A percentile compares a stretch with the other conserved stretches of the same genome.
These are phyloP conservation scores for Enhydra lutris DNA, from an alignment of 2,113 vertebrate species.

Conservation along the genomic window DNA sequence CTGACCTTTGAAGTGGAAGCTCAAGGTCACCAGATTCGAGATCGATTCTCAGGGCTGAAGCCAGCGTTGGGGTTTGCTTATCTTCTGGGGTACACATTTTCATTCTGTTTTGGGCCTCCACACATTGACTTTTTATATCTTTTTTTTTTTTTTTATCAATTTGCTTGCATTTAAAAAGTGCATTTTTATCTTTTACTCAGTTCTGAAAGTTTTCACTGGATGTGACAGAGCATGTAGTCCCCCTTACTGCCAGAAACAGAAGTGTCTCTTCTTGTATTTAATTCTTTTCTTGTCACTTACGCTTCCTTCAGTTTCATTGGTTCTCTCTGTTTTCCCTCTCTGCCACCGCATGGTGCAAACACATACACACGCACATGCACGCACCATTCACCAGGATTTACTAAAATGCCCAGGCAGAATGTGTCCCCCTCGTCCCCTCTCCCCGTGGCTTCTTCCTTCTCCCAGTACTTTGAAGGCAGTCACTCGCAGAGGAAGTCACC, in stretches of 20 bases:
- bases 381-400: background rate
- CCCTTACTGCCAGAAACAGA: background rate
- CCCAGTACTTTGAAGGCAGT: background rate
- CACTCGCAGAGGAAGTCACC: fast-evolving
- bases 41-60: background rate
- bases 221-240: background rate
- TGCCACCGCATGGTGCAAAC: background rate
- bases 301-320: background rate
- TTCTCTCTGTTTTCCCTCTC: background rate
- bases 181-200: background rate
- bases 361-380: fast-evolving
- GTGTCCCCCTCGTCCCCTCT: background rate
- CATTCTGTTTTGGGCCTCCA: background rate
- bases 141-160: background rate
- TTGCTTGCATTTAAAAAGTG: background rate
- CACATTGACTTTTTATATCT: background rate
- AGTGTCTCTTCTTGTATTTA: background rate
- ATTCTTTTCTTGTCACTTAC: background rate
- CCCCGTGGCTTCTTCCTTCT: background rate
- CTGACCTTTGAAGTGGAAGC: background rate
- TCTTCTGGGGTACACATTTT: background rate
- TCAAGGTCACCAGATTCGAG: background rate
- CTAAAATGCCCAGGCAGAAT: background rate
- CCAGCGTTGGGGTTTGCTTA: background rate
- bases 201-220: background rate